Evolutionary conservation across 2,113 vertebrate genomes (phyloP).

Genomic region (Notothenia rossii): DNA sequence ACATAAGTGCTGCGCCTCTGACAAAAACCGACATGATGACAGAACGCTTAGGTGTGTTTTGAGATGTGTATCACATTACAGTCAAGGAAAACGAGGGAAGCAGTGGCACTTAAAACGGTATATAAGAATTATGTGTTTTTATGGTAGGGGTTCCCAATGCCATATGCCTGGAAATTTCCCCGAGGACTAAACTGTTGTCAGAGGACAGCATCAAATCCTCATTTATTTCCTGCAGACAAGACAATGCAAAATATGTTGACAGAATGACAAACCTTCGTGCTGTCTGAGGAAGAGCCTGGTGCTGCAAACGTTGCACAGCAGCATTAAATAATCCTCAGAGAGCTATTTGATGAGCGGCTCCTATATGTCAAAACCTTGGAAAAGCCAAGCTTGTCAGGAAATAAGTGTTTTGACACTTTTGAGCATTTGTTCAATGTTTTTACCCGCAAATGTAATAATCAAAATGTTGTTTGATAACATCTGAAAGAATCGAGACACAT

Average conservation of each 20-base stretch:
- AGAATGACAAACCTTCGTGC: slow-evolving; percentile 29
- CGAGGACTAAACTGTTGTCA: slow-evolving; percentile 35
- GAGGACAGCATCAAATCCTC: slow-evolving; percentile 56
- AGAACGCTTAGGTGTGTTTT: slow-evolving; percentile 32
- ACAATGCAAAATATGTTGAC: slow-evolving; percentile 52
- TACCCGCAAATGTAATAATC: background rate
- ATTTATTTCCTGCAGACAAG: slow-evolving; percentile 62
- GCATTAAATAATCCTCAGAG: too few species aligned
- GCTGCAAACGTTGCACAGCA: too few species aligned
- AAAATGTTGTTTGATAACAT: background rate
- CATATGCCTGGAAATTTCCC: slow-evolving; percentile 64
- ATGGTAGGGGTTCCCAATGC: slow-evolving; percentile 13
- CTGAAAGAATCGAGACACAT: background rate
- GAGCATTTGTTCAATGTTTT: background rate
- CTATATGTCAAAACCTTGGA: slow-evolving; percentile 6
- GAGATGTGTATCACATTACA: slow-evolving; percentile 11
- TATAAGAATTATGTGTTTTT: slow-evolving; percentile 21
- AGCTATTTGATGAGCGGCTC: too few species aligned
- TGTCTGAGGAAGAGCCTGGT: too few species aligned
- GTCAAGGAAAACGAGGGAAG: background rate
- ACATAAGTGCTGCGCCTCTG: slow-evolving; percentile 10
- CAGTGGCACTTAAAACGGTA: background rate
- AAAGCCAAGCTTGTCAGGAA: background rate
- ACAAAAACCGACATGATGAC: slow-evolving; percentile 26
- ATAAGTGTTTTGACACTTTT: background rate